These are phyloP conservation scores for Chaenocephalus aceratus DNA, from an alignment of 2,113 vertebrate species.

Conservation along the genomic window DNA sequence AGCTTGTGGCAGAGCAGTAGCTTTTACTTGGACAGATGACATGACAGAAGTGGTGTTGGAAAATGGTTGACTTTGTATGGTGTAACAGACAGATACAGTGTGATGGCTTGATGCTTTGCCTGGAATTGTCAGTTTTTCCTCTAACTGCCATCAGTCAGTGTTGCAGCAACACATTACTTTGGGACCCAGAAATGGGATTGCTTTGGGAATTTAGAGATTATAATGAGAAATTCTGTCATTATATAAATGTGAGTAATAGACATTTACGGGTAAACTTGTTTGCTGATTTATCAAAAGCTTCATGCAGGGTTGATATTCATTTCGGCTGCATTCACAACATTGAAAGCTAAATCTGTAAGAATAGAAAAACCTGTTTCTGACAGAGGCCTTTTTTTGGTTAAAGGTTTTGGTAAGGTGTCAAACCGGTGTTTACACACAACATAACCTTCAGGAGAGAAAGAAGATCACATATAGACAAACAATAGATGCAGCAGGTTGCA, in stretches of 20 bases:
- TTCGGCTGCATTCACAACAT: not conserved
- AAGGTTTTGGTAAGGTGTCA: slow-evolving; percentile 8
- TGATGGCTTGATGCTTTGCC: not conserved
- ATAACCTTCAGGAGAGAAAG: slow-evolving; percentile 31
- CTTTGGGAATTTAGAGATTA: not conserved
- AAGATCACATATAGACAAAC: slow-evolving; percentile 7
- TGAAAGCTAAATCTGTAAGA: slow-evolving; percentile 18
- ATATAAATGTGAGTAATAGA: not conserved
- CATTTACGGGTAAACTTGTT: not conserved
- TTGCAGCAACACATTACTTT: not conserved
- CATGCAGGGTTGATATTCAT: not conserved
- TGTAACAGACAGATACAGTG: slow-evolving; percentile 24
- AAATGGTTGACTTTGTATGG: slow-evolving; percentile 24
- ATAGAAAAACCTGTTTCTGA: not conserved
- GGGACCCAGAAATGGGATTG: not conserved
- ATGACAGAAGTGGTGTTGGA: slow-evolving; percentile 32
- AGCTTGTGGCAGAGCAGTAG: slow-evolving; percentile 37
- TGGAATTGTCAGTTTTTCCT: not conserved
- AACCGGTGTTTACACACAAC: slow-evolving; percentile 60
- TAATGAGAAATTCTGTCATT: no score
- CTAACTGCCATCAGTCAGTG: not conserved
- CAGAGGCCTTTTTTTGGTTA: not conserved
- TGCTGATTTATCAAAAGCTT: not conserved
- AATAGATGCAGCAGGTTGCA: not conserved
- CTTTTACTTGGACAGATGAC: slow-evolving; percentile 47